A percentile compares a stretch with the other conserved stretches of the same genome.
phyloP scores from a whole-genome alignment of 2,888 invertebrate species.

The Oligia latruncula region DNA sequence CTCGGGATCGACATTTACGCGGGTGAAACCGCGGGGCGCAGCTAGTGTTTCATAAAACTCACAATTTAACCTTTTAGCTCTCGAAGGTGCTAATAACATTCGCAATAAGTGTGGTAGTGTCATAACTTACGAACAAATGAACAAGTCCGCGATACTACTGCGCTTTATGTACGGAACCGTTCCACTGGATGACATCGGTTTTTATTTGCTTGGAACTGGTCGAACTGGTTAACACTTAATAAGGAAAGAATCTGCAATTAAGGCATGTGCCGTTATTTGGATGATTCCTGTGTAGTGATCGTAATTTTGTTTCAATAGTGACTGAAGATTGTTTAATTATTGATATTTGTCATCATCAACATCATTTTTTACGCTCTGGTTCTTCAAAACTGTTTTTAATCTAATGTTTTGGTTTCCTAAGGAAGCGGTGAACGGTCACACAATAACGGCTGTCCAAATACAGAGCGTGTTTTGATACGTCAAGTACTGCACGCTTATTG shows the following conservation, averaged over 20 bases:
- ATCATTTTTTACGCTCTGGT: neutral
- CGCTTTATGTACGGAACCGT: conserved; percentile 20
- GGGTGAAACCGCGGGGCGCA: too few relatives aligned
- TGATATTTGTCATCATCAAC: neutral
- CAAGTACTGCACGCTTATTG: neutral
- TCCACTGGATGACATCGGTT: neutral
- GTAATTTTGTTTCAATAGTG: neutral
- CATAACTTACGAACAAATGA: conserved; percentile 24
- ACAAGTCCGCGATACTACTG: conserved; percentile 12
- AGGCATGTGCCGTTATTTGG: conserved; percentile 27
- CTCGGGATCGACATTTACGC: too few relatives aligned
- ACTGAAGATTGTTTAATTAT: neutral
- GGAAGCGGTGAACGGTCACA: neutral
- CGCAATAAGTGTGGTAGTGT: neutral
- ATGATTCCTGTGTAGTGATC: conserved; percentile 6
- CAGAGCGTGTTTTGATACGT: neutral
- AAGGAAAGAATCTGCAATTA: conserved; percentile 37
- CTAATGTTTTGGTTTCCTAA: neutral
- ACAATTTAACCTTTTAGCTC: conserved; percentile 3
- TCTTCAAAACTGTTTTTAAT: neutral
- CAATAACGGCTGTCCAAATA: neutral
- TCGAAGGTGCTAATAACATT: conserved; percentile 25
- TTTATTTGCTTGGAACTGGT: conserved; percentile 39
- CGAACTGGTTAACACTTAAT: neutral
- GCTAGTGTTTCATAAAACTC: conserved; percentile 20